Conservation (phyloP, 2,888 invertebrate genomes). For the Taenaris catops region DNA sequence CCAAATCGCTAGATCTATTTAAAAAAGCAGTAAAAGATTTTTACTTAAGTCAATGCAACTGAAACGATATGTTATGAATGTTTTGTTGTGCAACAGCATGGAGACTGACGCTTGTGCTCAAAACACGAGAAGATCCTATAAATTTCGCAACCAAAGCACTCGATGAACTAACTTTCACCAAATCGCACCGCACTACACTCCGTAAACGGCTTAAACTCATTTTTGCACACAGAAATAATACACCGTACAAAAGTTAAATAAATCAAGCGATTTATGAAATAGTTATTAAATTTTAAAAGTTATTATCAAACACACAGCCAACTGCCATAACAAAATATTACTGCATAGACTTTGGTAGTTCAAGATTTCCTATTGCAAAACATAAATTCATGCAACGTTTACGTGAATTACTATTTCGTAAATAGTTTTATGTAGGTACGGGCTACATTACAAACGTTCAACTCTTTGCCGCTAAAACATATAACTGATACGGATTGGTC, state of each 20-base stretch:
- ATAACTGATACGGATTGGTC: constrained; percentile 35
- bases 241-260: too few relatives aligned
- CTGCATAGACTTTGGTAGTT: constrained; percentile 1
- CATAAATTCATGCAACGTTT: constrained; percentile 30
- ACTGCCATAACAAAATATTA: constrained; percentile 2
- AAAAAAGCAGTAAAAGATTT: too few relatives aligned
- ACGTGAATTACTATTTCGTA: constrained; percentile 39
- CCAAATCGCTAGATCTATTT: too few relatives aligned
- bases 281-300: neutral
- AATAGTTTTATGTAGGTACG: constrained; percentile 29
- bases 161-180: constrained; percentile 63
- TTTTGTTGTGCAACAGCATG: too few relatives aligned
- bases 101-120: constrained; percentile 47
- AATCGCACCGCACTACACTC: constrained; percentile 47
- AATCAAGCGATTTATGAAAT: too few relatives aligned
- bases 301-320: constrained; percentile 1
- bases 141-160: constrained; percentile 57
- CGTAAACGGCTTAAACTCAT: constrained; percentile 70
- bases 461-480: constrained; percentile 49
- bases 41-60: too few relatives aligned
- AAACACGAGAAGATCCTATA: constrained; percentile 62
- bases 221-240: constrained; percentile 31
- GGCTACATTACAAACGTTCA: constrained; percentile 36
- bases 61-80: too few relatives aligned
- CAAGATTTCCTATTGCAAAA: constrained; percentile 11